Base-by-base conservation (phyloP, 2,888 invertebrate species). In the Atrina japonica region DNA sequence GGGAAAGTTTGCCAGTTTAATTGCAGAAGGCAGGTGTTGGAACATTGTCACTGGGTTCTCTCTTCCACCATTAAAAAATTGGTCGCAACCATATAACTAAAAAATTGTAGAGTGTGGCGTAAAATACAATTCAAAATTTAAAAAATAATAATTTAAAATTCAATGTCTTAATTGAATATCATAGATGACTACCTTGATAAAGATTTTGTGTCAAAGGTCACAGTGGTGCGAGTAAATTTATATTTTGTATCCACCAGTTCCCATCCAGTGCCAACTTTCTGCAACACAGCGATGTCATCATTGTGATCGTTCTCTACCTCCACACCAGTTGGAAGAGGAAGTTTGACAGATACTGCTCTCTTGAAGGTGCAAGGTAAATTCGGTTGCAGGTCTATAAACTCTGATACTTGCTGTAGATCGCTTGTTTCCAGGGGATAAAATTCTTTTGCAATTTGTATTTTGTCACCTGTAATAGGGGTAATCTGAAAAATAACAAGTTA, bases 261-360 rank as follows among this genome's bases (percentile, higher is more conserved):
- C 89, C 89, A 89, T 0, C 83, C 84, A 2, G 74, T 75, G n/a
- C 70, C 75, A 0, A 78, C 77, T 66, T 84, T 88, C 75, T 80
- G 77, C 63, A 88, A 72, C 21, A 89, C 86, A 14, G 78, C 86
- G 27, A 89, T 80, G 58, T 86, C 86, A n/a, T 76, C 76, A n/a
- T 68, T 78, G 47, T 75, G 77, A 7, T 85, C 84, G 6, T 77
- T 81, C n/a, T 84, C 83, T 9, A 80, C 76, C 50, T 85, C 85
- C 43, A 82, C 82, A 5, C 83, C 81, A 2, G 75, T 77, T 23
- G 89, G 88, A 40, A 90, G 84, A 21, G 89, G 89, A 49, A 90
- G 83, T 76, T 89, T 89, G 55, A 90, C 80, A 2, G 89, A 86
- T 16, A 85, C 84, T 2, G 88, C 70, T 16, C 89, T 77, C 63